Conservation (phyloP, 2,797 vertebrate species). For the Heliangelus exortis region DNA sequence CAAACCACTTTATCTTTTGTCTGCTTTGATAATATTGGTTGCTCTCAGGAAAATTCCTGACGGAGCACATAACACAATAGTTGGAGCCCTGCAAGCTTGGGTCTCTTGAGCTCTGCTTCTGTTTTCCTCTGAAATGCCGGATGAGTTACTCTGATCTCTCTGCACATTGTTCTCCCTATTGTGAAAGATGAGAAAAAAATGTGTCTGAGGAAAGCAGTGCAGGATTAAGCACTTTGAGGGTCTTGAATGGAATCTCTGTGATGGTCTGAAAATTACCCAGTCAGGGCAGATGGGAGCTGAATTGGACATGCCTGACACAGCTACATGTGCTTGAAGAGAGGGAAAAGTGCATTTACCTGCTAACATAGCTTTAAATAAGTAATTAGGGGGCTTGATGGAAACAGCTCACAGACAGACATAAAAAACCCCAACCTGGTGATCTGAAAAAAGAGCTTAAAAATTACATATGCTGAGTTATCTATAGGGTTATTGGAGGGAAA, state of each 20-base stretch:
- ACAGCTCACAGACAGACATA: background rate
- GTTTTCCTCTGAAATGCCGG: background rate
- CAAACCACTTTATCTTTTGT: constrained; percentile 12
- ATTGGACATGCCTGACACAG: background rate
- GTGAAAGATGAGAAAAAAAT: constrained; percentile 6
- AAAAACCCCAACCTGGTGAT: background rate
- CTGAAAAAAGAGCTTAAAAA: background rate
- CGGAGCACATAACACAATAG: background rate
- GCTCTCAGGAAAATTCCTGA: constrained; percentile 23
- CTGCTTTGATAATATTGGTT: background rate
- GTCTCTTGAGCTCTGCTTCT: constrained; percentile 1
- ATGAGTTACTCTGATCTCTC: background rate
- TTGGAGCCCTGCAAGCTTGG: background rate
- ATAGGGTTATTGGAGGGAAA: background rate
- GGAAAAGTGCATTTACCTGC: background rate
- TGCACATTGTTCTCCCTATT: background rate
- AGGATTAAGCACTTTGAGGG: background rate
- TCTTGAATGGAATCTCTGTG: background rate
- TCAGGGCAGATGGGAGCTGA: background rate
- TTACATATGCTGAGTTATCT: background rate
- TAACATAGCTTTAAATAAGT: background rate
- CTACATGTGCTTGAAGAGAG: background rate
- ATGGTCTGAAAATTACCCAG: background rate
- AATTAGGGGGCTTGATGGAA: background rate
- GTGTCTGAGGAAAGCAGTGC: background rate